These are phyloP conservation scores for Mya arenaria DNA, from an alignment of 1,140 invertebrate genomes.

Conservation along the genomic window DNA sequence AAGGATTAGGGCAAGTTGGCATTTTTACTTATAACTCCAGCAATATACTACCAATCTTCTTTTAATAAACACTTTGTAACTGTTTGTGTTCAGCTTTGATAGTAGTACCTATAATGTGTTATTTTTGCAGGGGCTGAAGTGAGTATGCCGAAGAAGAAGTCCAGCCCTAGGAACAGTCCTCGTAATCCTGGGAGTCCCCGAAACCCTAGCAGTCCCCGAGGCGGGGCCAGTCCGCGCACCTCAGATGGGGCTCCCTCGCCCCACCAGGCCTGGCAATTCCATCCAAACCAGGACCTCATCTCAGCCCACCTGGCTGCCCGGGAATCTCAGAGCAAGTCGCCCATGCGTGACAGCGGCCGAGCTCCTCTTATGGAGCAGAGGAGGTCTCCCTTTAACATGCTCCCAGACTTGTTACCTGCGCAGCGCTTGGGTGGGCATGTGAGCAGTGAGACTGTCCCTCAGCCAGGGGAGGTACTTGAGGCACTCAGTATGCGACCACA, in stretches of 20 bases:
- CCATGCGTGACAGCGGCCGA: constrained; percentile 7
- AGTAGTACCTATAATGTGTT: too few relatives aligned
- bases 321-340: constrained; percentile 50
- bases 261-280: constrained; percentile 7
- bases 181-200: constrained; percentile 42
- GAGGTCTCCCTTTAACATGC: constrained; percentile 40
- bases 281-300: constrained; percentile 24
- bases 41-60: too few relatives aligned
- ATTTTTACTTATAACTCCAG: too few relatives aligned
- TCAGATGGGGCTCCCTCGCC: background rate
- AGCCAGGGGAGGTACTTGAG: constrained; percentile 5
- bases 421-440: constrained; percentile 2
- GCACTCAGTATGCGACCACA: constrained; percentile 31
- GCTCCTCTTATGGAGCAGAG: constrained; percentile 30
- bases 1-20: too few relatives aligned
- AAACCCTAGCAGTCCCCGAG: constrained; percentile 48
- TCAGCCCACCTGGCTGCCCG: constrained; percentile 13
- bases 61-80: too few relatives aligned
- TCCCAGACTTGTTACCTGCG: constrained; percentile 11
- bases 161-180: constrained; percentile 54
- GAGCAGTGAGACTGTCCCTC: constrained; percentile 19
- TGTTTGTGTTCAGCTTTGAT: too few relatives aligned
- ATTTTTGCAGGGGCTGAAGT: constrained; percentile 31
- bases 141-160: constrained; percentile 58
- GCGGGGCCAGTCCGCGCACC: constrained; percentile 21